Conservation (phyloP, 1,140 invertebrate species). For the Drosophila pallidifrons region DNA sequence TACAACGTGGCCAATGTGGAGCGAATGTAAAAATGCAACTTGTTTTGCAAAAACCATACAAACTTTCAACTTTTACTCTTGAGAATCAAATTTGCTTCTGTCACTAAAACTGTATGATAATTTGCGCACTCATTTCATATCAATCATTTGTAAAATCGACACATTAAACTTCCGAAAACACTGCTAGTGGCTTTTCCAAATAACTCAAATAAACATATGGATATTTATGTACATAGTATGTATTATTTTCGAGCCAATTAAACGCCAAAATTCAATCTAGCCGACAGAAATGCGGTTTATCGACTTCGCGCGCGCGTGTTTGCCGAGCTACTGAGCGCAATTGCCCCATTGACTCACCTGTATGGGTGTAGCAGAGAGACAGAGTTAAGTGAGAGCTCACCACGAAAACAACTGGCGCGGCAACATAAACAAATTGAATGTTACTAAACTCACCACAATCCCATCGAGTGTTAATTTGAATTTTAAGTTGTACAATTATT, state of each 20-base stretch:
- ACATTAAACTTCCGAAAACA: conserved; percentile 1
- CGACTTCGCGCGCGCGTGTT: conserved; percentile 26
- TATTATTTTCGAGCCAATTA: conserved; percentile 38
- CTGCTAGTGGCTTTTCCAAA: conserved; percentile 26
- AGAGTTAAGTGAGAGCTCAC: conserved; percentile 3
- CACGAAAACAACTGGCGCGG: not conserved
- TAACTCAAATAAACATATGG: not conserved
- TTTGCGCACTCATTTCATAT: conserved; percentile 9
- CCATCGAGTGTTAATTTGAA: too few species aligned
- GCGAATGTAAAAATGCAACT: conserved; percentile 45
- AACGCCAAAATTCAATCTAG: conserved; percentile 6
- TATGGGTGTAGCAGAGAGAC: not conserved
- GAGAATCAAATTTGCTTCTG: conserved; percentile 1
- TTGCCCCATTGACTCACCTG: conserved; percentile 30
- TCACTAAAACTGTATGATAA: not conserved
- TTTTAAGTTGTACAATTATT: too few species aligned
- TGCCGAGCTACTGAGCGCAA: conserved; percentile 39
- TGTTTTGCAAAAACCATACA: conserved; percentile 22
- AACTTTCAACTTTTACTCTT: not conserved
- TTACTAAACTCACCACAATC: too few species aligned
- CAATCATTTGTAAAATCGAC: conserved; percentile 10
- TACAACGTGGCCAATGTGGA: conserved; percentile 59
- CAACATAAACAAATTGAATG: not conserved
- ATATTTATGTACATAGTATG: conserved; percentile 6
- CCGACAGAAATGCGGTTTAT: not conserved